Evolutionary conservation across 2,797 vertebrate genomes (phyloP), one percentile per base, ranked within the genome.

Genomic region (Rhynchotus rufescens): DNA sequence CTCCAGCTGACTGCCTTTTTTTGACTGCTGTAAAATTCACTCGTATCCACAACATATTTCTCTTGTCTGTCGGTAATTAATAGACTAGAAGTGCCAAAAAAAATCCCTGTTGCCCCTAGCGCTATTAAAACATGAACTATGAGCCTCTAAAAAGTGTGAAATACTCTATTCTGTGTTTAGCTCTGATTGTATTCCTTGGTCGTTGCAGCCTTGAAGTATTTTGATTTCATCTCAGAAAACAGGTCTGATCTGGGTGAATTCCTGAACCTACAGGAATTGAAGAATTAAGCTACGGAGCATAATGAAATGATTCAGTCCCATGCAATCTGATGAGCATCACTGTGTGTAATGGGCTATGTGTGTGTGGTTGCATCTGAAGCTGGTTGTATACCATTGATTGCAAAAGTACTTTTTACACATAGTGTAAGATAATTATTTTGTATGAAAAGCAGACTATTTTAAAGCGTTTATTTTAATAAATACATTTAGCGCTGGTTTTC

Each of bases 391-490:
- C 93, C 90, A 93, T 66, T 91, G 94, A 95, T 96, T 90, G 88
- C 34, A 93, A 96, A 92, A 97, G 83, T 93, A 94, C 91, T 57
- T 96, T 89, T 95, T 92, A 79, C 94, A 82, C 81, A 88, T 85
- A 90, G 90, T 74, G 52, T 94, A 95, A 95, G 81, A 92, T 94
- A 95, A 94, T 95, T 95, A 96, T 84, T 94, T 80, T 86, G 78
- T 89, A 81, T 92, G 88, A 90, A 92, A 96, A 96, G 93, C 79
- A 79, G 90, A 92, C 80, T 94, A 84, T 90, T 93, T 93, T 93
- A 91, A 93, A 96, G 92, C 86, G 72, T 87, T 84, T 93, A 92
- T 96, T 96, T 96, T 96, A 93, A 96, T 88, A 93, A 96, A 95
- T 93, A 92, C 91, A 81, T 91, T 95, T 94, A 92, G 92, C 86